Evolutionary conservation across 2,113 vertebrate species (phyloP), one percentile per base, ranked within the genome.

Genomic region (Entomyzon cyanotis): DNA sequence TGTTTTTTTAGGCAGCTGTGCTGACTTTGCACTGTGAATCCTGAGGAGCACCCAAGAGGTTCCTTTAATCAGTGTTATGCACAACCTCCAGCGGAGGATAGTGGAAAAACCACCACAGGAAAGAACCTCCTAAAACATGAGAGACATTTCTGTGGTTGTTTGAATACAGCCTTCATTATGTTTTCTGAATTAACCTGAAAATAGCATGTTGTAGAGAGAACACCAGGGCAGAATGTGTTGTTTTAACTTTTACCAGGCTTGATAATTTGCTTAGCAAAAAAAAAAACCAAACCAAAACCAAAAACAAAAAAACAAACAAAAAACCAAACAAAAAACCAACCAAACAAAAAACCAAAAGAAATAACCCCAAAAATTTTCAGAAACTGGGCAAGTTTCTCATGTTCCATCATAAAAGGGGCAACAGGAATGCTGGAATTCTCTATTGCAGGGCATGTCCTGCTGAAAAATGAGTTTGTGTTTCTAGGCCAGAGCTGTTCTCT

Each of bases 211-310:
- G 60, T 16, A 59, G 47, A 11, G 5, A 52, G 30, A 50, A 58
- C 0, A 3, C 3, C 3, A 2, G n/a, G 19, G 18, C 2, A 52
- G 33, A 84, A 89, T 35, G 6, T 24, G 17, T 31, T 56, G 22
- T 19, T 47, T 35, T n/a, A n/a, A 42, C 9, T 8, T 47, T 78
- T 55, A 56, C 4, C 13, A n/a, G n/a, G 16, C 6, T 56, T 13
- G 27, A 67, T 31, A 33, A 15, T 12, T 39, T 55, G 52, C 22
- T 81, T 50, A 81, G 49, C 22, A 75, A 70, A 37, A 37, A 37
- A 37, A 37, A 37, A 37, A 37, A n/a, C n/a, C 37, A 37, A 37
- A 37, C 37, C n/a, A n/a, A 37, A 37, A 37, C 37, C 8, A 37
- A 37, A 8, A 37, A 37, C 37, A 37, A 37, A 37, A 37, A 37